These are phyloP conservation scores for Megaleporinus macrocephalus DNA, from an alignment of 2,113 vertebrate genomes.

Conservation along the genomic window DNA sequence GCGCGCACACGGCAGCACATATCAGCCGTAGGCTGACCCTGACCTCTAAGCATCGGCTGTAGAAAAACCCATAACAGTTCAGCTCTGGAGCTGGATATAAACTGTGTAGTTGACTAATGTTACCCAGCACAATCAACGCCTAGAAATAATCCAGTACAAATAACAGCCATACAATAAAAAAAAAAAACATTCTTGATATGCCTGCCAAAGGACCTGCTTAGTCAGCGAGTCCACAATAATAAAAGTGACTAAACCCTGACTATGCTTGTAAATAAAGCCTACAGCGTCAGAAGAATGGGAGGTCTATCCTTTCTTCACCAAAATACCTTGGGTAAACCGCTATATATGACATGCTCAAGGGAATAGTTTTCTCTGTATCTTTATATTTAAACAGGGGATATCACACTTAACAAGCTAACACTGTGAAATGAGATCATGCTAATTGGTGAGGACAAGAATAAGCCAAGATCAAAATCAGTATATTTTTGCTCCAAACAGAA, in stretches of 20 bases:
- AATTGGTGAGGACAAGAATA: too few relatives aligned
- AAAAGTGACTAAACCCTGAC: neutral
- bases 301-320: neutral
- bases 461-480: too few relatives aligned
- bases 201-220: neutral
- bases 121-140: neutral
- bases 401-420: too few relatives aligned
- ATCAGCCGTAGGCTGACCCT: too few relatives aligned
- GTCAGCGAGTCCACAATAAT: neutral
- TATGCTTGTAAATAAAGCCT: neutral
- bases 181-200: too few relatives aligned
- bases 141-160: neutral
- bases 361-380: neutral
- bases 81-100: too few relatives aligned
- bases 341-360: neutral
- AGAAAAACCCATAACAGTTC: too few relatives aligned
- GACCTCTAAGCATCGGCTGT: too few relatives aligned
- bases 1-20: too few relatives aligned
- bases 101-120: neutral
- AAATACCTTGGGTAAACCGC: neutral
- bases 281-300: neutral
- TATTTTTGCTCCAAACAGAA: too few relatives aligned
- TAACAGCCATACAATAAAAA: neutral
- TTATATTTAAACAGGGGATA: too few relatives aligned
- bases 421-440: too few relatives aligned